Conservation (phyloP, 2,113 vertebrate genomes). For the Dunckerocampus dactyliophorus region DNA sequence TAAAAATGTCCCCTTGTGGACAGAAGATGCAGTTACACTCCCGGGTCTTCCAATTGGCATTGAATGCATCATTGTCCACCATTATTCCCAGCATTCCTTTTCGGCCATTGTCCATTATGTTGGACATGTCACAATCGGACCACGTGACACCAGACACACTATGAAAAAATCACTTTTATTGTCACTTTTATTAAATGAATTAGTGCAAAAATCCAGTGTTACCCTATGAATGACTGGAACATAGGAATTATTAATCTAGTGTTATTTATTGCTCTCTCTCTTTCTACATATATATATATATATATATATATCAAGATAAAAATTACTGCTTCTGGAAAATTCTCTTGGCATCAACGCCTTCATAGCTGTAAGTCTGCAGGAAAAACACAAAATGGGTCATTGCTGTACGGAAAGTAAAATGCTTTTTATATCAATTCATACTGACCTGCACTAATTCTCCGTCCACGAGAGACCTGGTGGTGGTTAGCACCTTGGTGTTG, state of each 20-base stretch:
- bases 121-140: not conserved
- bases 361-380: constrained; percentile 80
- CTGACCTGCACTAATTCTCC: constrained; percentile 85
- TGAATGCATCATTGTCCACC: no score
- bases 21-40: not conserved
- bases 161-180: not conserved
- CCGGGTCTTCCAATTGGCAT: no score
- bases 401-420: not conserved
- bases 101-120: not conserved
- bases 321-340: constrained; percentile 84
- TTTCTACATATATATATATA: constrained; percentile 5
- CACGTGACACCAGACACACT: not conserved
- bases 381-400: not conserved
- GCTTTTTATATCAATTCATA: not conserved
- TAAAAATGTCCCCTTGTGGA: not conserved
- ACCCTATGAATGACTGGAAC: not conserved
- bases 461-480: constrained; percentile 70
- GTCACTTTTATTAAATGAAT: not conserved
- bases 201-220: not conserved
- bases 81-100: not conserved
- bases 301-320: constrained; percentile 26
- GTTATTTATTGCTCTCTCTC: not conserved
- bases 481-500: constrained; percentile 77
- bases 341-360: constrained; percentile 86
- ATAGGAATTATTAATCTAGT: not conserved